A percentile compares a stretch with the other conserved stretches of the same genome.
These are phyloP conservation scores for Butastur rufipennis DNA, from an alignment of 2,113 vertebrate genomes.

Conservation along the genomic window DNA sequence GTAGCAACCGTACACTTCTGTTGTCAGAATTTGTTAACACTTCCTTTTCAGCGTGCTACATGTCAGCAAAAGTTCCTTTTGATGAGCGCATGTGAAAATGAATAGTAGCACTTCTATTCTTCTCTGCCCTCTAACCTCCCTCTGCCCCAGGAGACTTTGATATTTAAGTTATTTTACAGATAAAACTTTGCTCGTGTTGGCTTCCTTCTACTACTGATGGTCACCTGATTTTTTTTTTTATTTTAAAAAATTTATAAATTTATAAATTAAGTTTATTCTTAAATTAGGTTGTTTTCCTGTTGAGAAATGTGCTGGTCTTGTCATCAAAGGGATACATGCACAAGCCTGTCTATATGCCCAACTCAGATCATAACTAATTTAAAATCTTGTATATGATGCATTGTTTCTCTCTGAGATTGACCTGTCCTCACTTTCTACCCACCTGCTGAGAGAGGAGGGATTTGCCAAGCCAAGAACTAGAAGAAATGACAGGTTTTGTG, in stretches of 20 bases:
- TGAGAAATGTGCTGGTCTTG: not conserved
- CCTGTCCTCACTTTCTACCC: not conserved
- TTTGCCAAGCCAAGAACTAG: not conserved
- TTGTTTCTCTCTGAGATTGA: not conserved
- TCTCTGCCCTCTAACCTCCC: not conserved
- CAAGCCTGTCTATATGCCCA: not conserved
- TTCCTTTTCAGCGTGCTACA: not conserved
- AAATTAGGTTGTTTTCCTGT: not conserved
- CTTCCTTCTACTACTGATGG: not conserved
- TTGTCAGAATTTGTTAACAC: not conserved
- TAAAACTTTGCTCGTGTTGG: not conserved
- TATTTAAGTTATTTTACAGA: not conserved
- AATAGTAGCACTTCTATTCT: not conserved
- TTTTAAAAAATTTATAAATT: no score
- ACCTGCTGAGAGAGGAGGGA: not conserved
- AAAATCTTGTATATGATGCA: not conserved
- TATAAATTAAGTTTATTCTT: not conserved
- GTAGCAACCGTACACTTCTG: not conserved
- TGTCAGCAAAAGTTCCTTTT: not conserved
- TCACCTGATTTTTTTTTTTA: not conserved
- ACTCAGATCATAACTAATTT: not conserved
- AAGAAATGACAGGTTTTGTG: not conserved
- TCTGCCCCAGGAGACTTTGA: not conserved
- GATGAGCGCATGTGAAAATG: not conserved
- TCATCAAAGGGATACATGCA: not conserved